phyloP scores from a whole-genome alignment of 2,888 invertebrate species.

The Crossocerus cetratus region DNA sequence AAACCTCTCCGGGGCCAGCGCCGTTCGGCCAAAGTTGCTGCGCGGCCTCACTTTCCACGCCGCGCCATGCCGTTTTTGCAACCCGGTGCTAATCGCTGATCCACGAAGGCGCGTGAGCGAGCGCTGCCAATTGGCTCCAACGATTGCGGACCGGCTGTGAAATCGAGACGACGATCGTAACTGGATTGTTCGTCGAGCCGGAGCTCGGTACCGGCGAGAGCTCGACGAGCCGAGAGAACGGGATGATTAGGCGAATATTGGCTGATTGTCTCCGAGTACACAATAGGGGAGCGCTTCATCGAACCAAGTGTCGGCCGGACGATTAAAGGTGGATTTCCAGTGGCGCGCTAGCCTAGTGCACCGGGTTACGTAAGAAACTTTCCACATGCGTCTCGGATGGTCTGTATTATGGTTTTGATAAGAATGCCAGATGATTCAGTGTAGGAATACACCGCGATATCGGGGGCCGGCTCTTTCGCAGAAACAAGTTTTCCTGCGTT shows the following conservation, averaged over 20 bases:
- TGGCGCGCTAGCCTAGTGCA: neutral
- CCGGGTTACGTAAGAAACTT: neutral
- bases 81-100: neutral
- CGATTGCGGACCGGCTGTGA: too few species aligned
- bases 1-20: neutral
- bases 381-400: neutral
- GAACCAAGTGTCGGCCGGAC: neutral
- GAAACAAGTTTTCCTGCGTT: neutral
- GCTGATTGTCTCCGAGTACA: too few species aligned
- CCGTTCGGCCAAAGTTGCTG: conserved; percentile 33
- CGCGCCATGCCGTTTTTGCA: neutral
- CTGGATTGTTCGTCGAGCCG: too few species aligned
- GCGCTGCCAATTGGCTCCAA: neutral
- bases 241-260: too few species aligned
- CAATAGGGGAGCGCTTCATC: too few species aligned
- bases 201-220: too few species aligned
- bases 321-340: neutral
- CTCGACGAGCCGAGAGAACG: too few species aligned
- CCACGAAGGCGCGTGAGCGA: neutral
- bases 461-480: neutral
- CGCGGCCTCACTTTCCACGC: conserved; percentile 32
- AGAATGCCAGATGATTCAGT: conserved; percentile 3
- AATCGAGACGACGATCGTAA: too few species aligned
- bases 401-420: neutral
- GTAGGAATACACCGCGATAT: neutral